phyloP scores from a whole-genome alignment of 2,888 invertebrate genomes.

The Tholera decimalis region DNA sequence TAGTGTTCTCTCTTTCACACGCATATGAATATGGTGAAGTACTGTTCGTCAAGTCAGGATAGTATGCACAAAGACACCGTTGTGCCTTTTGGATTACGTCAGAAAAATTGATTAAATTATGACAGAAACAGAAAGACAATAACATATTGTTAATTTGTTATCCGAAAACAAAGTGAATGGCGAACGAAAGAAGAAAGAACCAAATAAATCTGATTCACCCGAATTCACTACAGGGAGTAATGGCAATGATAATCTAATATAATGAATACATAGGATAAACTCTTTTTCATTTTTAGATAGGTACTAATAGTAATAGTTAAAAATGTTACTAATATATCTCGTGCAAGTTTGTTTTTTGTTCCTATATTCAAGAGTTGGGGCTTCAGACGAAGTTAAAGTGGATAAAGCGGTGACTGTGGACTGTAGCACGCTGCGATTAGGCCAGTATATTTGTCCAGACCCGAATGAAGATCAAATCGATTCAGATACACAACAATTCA shows the following conservation, averaged over 20 bases:
- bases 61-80: neutral
- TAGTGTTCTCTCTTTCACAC: slow-evolving; percentile 8
- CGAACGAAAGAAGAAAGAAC: neutral
- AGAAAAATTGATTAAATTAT: neutral
- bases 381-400: slow-evolving; percentile 80
- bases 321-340: slow-evolving; percentile 53
- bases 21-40: neutral
- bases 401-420: slow-evolving; percentile 88
- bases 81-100: neutral
- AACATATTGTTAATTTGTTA: too few species aligned
- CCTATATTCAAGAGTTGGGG: slow-evolving; percentile 65
- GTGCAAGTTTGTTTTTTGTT: slow-evolving; percentile 68
- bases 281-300: neutral
- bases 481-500: slow-evolving; percentile 96
- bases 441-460: slow-evolving; percentile 96
- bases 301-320: too few species aligned
- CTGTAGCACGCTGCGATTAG: slow-evolving; percentile 94
- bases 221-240: neutral
- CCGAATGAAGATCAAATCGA: slow-evolving; percentile 95
- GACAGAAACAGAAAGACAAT: too few species aligned
- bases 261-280: slow-evolving; percentile 23
- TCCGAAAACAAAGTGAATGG: slow-evolving; percentile 1
- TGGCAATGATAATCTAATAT: neutral
- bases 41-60: neutral
- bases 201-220: slow-evolving; percentile 9